Base-by-base conservation (phyloP, 2,113 vertebrate genomes). In the Petroica traversi region DNA sequence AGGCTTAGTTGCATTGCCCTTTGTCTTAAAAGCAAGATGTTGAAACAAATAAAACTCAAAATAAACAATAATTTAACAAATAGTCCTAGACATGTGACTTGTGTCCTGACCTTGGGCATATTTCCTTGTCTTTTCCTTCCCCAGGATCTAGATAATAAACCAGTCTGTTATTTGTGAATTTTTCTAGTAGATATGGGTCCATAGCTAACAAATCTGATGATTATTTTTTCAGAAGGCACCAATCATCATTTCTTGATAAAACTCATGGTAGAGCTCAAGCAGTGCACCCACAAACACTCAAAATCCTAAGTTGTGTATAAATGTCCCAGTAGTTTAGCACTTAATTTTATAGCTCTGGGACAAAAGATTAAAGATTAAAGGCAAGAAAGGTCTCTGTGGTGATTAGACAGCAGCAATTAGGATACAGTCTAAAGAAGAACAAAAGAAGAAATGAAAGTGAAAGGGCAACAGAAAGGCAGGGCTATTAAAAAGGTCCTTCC, bases 381-480 rank as follows among this genome's bases (percentile, higher is more conserved):
- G 49, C 3, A 38, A 76, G 46, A 61, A 86, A 80, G 7, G 40
- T 88, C 90, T 92, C 49, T 73, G 61, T 88, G 55, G 83, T 79
- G 62, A 92, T 77, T 25, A 85, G 84, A 86, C 68, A 97, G 75
- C 28, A 79, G 88, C 58, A 95, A 79, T 88, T 89, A 96, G 78
- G 54, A 72, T 85, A 88, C 20, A 94, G 85, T 67, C 49, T 59
- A 67, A 85, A 49, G 73, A 75, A 93, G 61, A 89, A 46, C 23
- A 95, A 89, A 86, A 83, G 76, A 86, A 62, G 51, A 57, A 92
- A 82, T 67, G 78, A 33, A n/a, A 95, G 62, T 88, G 83, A 89
- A 74, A 94, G 59, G 54, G 78, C 77, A 89, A 41, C 43, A 97
- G 96, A 96, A 97, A 93, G 89, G 91, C 88, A 97, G 84, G 63